phyloP scores from a whole-genome alignment of 2,797 vertebrate species.

The Fundulus diaphanus region DNA sequence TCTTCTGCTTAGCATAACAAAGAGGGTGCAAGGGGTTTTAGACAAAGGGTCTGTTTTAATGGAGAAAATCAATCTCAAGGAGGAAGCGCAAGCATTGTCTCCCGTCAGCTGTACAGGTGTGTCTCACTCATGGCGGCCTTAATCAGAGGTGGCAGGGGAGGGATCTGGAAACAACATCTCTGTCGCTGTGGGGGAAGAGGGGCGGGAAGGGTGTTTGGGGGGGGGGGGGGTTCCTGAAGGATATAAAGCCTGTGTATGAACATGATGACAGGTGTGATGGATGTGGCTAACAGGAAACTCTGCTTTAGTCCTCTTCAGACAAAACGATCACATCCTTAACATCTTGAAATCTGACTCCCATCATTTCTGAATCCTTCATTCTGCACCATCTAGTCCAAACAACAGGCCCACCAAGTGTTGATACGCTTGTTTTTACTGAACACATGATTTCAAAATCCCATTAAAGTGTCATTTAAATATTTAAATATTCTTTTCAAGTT shows the following conservation, averaged over 20 bases:
- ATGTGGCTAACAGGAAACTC: not conserved
- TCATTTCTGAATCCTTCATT: not conserved
- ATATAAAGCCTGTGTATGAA: conserved; percentile 10
- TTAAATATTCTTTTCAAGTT: no score
- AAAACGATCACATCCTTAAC: not conserved
- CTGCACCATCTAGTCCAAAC: not conserved
- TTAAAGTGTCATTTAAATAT: no score
- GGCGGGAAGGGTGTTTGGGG: conserved; percentile 4
- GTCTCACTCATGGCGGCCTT: conserved; percentile 71
- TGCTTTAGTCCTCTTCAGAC: not conserved
- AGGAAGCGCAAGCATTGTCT: conserved; percentile 82
- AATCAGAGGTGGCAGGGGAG: conserved; percentile 86
- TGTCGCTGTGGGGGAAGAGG: conserved; percentile 42
- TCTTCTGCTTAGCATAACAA: conserved; percentile 96
- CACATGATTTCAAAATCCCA: not conserved
- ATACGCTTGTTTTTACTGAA: not conserved
- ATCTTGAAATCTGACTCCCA: not conserved
- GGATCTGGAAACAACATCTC: conserved; percentile 75
- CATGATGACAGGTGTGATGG: not conserved
- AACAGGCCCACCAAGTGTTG: not conserved
- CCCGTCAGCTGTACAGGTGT: conserved; percentile 83
- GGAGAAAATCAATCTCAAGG: conserved; percentile 85
- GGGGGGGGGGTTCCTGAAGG: not conserved
- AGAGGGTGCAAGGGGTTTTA: conserved; percentile 83
- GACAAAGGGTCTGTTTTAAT: conserved; percentile 91